These are phyloP conservation scores for Mycalesis mineus DNA, from an alignment of 2,888 invertebrate genomes.

Conservation along the genomic window DNA sequence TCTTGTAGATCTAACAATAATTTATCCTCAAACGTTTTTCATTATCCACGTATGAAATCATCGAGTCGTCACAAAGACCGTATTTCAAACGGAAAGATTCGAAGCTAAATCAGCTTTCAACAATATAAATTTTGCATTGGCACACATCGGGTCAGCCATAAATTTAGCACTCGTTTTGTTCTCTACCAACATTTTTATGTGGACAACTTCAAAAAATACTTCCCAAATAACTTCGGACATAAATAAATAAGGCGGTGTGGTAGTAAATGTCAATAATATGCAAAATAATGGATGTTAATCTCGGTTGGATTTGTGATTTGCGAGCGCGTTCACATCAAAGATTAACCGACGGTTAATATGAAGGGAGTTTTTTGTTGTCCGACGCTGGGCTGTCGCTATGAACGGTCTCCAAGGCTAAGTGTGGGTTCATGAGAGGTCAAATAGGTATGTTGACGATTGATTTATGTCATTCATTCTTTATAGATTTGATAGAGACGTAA, in stretches of 20 bases:
- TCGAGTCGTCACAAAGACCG: constrained; percentile 56
- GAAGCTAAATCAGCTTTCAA: constrained; percentile 61
- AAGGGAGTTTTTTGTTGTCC: constrained; percentile 33
- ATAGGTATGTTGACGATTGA: constrained; percentile 24
- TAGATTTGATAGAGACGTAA: constrained; percentile 5
- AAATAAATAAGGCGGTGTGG: constrained; percentile 72
- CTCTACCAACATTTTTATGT: constrained; percentile 72
- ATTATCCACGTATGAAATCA: constrained; percentile 46
- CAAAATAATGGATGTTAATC: constrained; percentile 76
- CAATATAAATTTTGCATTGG: constrained; percentile 74
- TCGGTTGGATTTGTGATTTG: constrained; percentile 69
- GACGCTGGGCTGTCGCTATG: constrained; percentile 9
- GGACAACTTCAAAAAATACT: constrained; percentile 68
- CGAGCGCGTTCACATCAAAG: constrained; percentile 64
- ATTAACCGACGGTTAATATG: constrained; percentile 59
- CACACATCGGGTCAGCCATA: constrained; percentile 70
- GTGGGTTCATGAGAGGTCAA: constrained; percentile 27
- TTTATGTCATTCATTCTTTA: constrained; percentile 5
- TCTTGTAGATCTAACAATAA: constrained; percentile 38
- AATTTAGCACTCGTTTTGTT: constrained; percentile 71
- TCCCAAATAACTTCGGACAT: constrained; percentile 71
- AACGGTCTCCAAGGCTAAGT: constrained; percentile 26
- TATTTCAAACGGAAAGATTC: constrained; percentile 57
- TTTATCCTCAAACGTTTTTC: constrained; percentile 40
- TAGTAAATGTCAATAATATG: constrained; percentile 78